Conservation (phyloP, 92 coral and sea anemone genomes). For the Actinostola sp. region DNA sequence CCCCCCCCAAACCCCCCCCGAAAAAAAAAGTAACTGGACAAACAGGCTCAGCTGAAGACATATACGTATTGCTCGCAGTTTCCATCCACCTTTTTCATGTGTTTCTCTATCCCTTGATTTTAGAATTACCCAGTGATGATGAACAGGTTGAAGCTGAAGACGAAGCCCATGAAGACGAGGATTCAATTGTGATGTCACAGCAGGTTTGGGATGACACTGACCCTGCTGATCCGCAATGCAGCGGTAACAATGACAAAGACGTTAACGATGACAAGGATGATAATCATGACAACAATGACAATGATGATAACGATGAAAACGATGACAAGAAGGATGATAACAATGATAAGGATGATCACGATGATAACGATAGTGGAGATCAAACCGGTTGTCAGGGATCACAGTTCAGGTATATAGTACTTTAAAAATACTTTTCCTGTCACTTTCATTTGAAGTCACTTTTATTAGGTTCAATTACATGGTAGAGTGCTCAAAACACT, state of each 20-base stretch:
- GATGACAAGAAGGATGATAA: neutral
- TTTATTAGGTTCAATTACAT: too few relatives aligned
- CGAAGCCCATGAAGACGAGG: conserved; percentile 61
- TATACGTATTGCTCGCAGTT: neutral
- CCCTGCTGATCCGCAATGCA: conserved; percentile 26
- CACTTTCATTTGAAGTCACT: neutral
- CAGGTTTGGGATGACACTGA: conserved; percentile 94
- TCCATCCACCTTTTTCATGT: neutral
- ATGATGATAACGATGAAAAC: neutral
- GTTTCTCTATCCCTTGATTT: neutral
- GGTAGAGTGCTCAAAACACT: too few relatives aligned
- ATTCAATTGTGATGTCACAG: conserved; percentile 93
- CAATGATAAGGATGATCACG: neutral
- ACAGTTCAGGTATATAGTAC: neutral
- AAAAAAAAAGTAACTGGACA: too few relatives aligned
- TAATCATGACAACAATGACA: neutral
- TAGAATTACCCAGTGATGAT: conserved; percentile 35
- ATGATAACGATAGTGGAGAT: neutral
- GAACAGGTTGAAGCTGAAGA: conserved; percentile 35
- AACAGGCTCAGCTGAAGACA: too few relatives aligned
- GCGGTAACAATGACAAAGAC: conserved; percentile 6
- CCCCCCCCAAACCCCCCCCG: too few relatives aligned
- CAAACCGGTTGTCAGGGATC: neutral
- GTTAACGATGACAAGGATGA: neutral
- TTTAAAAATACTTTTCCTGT: neutral